phyloP scores from a whole-genome alignment of 2,113 vertebrate species.

The Steatornis caripensis region DNA sequence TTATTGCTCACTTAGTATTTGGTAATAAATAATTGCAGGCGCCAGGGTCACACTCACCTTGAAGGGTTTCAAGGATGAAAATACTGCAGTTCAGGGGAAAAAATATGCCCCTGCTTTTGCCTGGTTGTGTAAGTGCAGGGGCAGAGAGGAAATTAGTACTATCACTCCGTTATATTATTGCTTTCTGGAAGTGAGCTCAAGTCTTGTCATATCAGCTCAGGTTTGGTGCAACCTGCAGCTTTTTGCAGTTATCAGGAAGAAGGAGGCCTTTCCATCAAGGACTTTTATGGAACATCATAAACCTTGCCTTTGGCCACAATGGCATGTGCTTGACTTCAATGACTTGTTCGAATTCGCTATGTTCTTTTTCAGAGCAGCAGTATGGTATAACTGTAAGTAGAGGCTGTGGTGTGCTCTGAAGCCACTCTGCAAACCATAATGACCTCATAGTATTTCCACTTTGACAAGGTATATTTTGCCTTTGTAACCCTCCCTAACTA shows the following conservation, averaged over 20 bases:
- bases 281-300: neutral
- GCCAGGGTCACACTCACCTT: no score
- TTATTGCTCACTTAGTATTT: neutral
- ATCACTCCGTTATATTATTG: neutral
- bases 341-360: neutral
- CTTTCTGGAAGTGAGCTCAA: neutral
- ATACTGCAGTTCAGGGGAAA: no score
- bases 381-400: neutral
- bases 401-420: neutral
- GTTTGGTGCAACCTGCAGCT: neutral
- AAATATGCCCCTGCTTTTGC: no score
- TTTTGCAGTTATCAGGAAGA: neutral
- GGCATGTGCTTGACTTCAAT: neutral
- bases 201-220: neutral
- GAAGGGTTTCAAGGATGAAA: no score
- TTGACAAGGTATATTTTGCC: neutral
- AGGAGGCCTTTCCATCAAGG: neutral
- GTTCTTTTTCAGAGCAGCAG: neutral
- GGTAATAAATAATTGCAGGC: no score
- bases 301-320: neutral
- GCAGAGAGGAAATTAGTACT: no score
- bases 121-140: no score
- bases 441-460: neutral
- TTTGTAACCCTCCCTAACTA: neutral
- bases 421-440: neutral